Conservation (phyloP, 2,113 vertebrate species). For the Sylvia atricapilla region DNA sequence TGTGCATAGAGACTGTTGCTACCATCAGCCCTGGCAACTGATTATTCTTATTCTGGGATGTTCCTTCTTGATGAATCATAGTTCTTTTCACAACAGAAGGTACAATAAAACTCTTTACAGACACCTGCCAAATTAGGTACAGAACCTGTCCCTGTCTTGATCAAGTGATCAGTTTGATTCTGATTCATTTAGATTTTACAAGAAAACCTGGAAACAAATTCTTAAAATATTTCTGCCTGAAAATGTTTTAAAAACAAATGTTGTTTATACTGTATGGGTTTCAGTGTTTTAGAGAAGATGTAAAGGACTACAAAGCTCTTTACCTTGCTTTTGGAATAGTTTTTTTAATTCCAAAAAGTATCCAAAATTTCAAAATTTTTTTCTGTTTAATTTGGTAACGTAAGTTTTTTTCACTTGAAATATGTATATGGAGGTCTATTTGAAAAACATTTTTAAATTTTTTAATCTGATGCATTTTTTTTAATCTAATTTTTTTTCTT, state of each 20-base stretch:
- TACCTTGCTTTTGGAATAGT: not conserved
- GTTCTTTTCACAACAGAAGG: not conserved
- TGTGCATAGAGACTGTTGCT: not conserved
- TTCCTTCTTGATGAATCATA: not conserved
- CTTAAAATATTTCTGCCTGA: not conserved
- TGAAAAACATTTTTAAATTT: fast-evolving
- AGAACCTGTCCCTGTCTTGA: not conserved
- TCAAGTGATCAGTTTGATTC: not conserved
- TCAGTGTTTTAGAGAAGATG: not conserved
- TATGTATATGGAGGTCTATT: not conserved
- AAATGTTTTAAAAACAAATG: not conserved
- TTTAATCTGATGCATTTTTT: not conserved
- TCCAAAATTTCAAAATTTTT: not conserved
- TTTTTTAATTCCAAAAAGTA: not conserved
- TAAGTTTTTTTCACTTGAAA: not conserved
- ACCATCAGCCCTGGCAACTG: not conserved
- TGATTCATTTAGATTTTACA: not conserved
- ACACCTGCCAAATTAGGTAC: not conserved
- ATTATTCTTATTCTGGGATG: not conserved
- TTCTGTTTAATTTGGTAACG: not conserved
- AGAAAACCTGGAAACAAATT: not conserved
- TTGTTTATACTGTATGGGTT: not conserved
- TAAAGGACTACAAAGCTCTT: not conserved
- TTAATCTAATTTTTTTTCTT: not conserved
- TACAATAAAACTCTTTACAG: not conserved